Conservation (phyloP, 2,888 invertebrate species). For the Deilephila elpenor region DNA sequence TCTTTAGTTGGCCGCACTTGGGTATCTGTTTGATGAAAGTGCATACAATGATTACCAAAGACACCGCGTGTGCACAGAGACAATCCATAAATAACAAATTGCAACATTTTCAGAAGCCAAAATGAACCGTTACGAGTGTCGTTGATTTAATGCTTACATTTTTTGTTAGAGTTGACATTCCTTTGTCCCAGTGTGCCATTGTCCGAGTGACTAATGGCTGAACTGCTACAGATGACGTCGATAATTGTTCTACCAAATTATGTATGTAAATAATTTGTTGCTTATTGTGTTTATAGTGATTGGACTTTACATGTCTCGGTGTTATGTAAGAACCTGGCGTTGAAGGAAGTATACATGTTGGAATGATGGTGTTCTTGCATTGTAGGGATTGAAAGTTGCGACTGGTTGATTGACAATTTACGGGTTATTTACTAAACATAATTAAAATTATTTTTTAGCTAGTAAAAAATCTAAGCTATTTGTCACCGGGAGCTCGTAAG, state of each 20-base stretch:
- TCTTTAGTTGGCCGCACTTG: neutral
- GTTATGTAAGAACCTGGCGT: neutral
- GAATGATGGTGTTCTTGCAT: too few relatives aligned
- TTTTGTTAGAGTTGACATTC: conserved; percentile 28
- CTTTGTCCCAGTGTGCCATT: conserved; percentile 47
- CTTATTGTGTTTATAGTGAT: conserved; percentile 10
- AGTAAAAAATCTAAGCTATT: too few relatives aligned
- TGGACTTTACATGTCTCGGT: neutral
- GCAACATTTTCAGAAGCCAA: conserved; percentile 47
- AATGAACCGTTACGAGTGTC: conserved; percentile 65
- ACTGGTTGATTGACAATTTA: too few relatives aligned
- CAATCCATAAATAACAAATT: conserved; percentile 41
- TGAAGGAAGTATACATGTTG: too few relatives aligned
- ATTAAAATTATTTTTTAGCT: too few relatives aligned
- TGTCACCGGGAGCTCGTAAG: too few relatives aligned
- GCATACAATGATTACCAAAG: neutral
- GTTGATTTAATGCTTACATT: conserved; percentile 63
- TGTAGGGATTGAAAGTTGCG: too few relatives aligned
- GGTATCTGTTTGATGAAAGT: neutral
- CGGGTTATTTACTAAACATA: too few relatives aligned
- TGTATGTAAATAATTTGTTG: conserved; percentile 28
- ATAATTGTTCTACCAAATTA: conserved; percentile 26
- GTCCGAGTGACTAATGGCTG: conserved; percentile 34
- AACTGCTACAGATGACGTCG: conserved; percentile 29
- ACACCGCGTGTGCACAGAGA: conserved; percentile 38